Conservation (phyloP, 2,797 vertebrate species). For the Sarcoramphus papa region DNA sequence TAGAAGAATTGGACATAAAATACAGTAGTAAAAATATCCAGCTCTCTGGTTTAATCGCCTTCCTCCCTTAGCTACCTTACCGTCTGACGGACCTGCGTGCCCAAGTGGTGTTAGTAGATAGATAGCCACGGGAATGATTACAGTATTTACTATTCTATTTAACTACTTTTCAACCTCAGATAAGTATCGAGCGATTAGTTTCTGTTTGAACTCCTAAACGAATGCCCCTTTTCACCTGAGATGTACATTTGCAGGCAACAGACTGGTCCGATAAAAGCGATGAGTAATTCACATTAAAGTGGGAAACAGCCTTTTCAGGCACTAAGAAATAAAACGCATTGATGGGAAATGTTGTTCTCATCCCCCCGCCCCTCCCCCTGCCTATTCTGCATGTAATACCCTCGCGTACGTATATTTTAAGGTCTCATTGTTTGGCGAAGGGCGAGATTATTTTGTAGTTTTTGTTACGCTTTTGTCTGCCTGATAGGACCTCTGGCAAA, state of each 20-base stretch:
- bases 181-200: background rate
- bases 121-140: background rate
- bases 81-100: background rate
- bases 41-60: background rate
- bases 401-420: conserved; percentile 7
- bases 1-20: background rate
- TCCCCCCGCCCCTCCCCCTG: conserved; percentile 25
- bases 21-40: background rate
- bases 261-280: background rate
- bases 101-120: background rate
- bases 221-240: conserved; percentile 16
- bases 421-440: conserved; percentile 43
- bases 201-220: background rate
- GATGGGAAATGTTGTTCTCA: conserved; percentile 22
- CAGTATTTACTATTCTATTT: background rate
- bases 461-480: background rate
- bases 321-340: background rate
- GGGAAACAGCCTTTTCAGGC: background rate
- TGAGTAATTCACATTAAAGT: conserved; percentile 13
- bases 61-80: background rate
- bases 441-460: background rate
- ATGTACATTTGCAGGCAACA: background rate
- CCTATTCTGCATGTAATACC: conserved; percentile 22
- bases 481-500: background rate
- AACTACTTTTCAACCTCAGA: background rate